A percentile compares a stretch with the other conserved stretches of the same genome.
Evolutionary conservation across 2,797 vertebrate genomes (phyloP).

Genomic region (Galagoides demidoff): DNA sequence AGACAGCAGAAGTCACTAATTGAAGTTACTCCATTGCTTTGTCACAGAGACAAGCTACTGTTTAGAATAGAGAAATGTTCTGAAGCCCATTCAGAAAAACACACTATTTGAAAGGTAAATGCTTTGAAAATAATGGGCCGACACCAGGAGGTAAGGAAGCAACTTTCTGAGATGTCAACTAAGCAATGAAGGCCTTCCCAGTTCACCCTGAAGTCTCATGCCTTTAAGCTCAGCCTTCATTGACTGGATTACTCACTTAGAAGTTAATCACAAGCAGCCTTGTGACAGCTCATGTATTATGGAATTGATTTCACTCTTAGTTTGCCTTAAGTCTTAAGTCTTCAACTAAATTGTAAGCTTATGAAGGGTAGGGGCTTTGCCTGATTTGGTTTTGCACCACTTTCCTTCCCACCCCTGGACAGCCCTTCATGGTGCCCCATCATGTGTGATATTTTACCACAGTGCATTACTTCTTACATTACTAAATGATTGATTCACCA

Average conservation of each 20-base stretch:
- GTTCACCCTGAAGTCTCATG: constrained; percentile 7
- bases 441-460: not conserved
- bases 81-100: constrained; percentile 48
- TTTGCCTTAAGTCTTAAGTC: constrained; percentile 17
- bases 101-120: not conserved
- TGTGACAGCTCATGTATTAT: constrained; percentile 74
- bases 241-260: constrained; percentile 44
- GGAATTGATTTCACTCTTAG: constrained; percentile 62
- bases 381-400: not conserved
- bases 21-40: constrained; percentile 40
- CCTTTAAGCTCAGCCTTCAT: constrained; percentile 64
- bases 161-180: constrained; percentile 61
- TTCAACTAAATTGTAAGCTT: constrained; percentile 52
- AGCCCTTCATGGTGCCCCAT: not conserved
- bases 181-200: constrained; percentile 37
- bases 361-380: constrained; percentile 41
- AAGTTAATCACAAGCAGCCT: constrained; percentile 67
- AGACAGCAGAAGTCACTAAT: not conserved
- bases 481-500: not conserved
- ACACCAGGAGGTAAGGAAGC: constrained; percentile 7
- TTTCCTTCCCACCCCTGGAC: not conserved
- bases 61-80: constrained; percentile 41
- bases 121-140: constrained; percentile 52
- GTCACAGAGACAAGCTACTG: not conserved
- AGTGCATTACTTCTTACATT: not conserved